Base-by-base conservation (phyloP, 2,888 invertebrate species). In the Tryphoninae sp. region DNA sequence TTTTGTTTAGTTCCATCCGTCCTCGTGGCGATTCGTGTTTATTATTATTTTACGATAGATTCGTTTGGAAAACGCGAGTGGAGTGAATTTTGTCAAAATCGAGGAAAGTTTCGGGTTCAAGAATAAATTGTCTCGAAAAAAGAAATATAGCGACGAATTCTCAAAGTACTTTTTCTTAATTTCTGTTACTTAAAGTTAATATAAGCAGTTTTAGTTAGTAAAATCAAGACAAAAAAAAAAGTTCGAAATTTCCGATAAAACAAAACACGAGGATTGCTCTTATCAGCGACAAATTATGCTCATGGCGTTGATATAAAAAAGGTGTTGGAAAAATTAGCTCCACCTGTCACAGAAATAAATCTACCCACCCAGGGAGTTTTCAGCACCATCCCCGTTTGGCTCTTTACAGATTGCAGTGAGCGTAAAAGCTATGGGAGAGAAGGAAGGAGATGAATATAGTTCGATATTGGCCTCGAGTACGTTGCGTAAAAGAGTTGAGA, bases 401-500 rank as follows among this genome's bases (percentile, higher is more conserved):
- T 16, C 19, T 45, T 45, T 3, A 45, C 13, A 45, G 45, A 67
- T 13, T 22, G 4, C 45, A 67, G 45, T n/a, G 33, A n/a, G 26
- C 33, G 26, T 16, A 11, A 53, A 67, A 53, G 53, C 26, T 4
- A 9, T 13, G 11, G 8, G 19, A 16, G 53, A 53, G 19, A 1
- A 19, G 55, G 55, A 19, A 7, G 19, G 16, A 55, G 55, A 22
- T 16, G 13, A 22, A 9, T 58, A 22, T 58, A 69, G 45, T 22
- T 55, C 19, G 55, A 16, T 26, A 68, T 69, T 42, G 55, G 69
- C 13, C 40, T 33, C 33, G 22, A 58, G 40, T 53, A 40, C 55
- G 16, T 16, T 33, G 1, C 59, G 59, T 22, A 59, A 49, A 61
- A 61, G 13, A 61, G 76, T 61, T 51, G n/a, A 67, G 23, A 26